Evolutionary conservation across 2,113 vertebrate species (phyloP), one percentile per base, ranked within the genome.

Genomic region (Gobiocypris rarus): DNA sequence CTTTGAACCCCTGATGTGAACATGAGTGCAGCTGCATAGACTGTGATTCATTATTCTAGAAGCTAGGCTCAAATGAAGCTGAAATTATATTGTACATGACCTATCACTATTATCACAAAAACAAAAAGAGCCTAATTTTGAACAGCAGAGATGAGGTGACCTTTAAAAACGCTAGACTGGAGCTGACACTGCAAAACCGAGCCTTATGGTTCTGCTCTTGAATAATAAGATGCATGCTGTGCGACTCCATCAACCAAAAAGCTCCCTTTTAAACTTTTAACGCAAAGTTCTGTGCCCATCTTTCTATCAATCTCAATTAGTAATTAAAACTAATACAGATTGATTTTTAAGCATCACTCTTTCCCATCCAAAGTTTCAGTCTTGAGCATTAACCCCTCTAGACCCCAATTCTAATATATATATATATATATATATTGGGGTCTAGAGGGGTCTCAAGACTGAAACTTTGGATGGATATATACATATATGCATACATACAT

Each of bases 1-100:
- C 63, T 69, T 70, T 70, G 45, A 56, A 43, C 52, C 41, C 75
- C 75, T 17, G 67, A 80, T 69, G 83, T 84, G 63, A 28, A 13
- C 26, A 71, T n/a, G 3, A 61, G 50, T 59, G 22, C 31, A 17
- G 15, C 7, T 34, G 63, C 52, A 48, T 48, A 31, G 10, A 17
- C 17, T 43, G 15, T 43, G 34, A 69, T 54, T 76, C 34, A 61
- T n/a, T n/a, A n/a, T n/a, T n/a, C n/a, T n/a, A n/a, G n/a, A n/a
- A n/a, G 61, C 24, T 19, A 22, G 75, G 34, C 19, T 79, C 17
- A 80, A 58, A 59, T 80, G 26, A 22, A 56, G 63, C 24, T 19
- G 34, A 45, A 78, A 71, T 45, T n/a, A 43, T 24, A 17, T 9
- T 48, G 3, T 26, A 69, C 63, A 58, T 9, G 1, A 48, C 24